phyloP scores from a whole-genome alignment of 2,113 vertebrate genomes.

The Hassar affinis region DNA sequence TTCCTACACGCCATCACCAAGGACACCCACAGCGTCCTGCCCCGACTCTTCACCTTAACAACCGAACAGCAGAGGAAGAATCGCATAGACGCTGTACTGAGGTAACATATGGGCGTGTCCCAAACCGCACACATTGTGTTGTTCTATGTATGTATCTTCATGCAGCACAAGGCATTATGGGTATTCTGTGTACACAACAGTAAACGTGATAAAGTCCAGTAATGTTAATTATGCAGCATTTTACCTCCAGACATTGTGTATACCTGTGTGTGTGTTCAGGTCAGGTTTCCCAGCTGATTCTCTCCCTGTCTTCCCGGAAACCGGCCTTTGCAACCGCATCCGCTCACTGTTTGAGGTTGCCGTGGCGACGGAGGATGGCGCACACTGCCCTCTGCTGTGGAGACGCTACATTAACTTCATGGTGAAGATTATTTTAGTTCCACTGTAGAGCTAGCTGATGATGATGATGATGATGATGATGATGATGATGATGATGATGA shows the following conservation, averaged over 20 bases:
- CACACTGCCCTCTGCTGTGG: slow-evolving; percentile 89
- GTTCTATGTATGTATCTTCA: too few relatives aligned
- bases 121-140: background rate
- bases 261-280: slow-evolving; percentile 62
- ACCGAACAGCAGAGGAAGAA: slow-evolving; percentile 87
- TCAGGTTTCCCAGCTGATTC: slow-evolving; percentile 69
- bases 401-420: slow-evolving; percentile 89
- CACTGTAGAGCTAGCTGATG: background rate
- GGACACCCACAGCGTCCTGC: slow-evolving; percentile 73
- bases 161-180: background rate
- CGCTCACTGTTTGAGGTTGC: slow-evolving; percentile 83
- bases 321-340: slow-evolving; percentile 87
- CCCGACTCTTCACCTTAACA: slow-evolving; percentile 86
- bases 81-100: slow-evolving; percentile 80
- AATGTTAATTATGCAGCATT: background rate
- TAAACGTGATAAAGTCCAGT: background rate
- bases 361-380: slow-evolving; percentile 73
- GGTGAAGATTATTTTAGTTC: slow-evolving; percentile 69
- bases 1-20: slow-evolving; percentile 81
- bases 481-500: background rate
- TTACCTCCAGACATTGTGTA: background rate
- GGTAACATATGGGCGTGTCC: slow-evolving; percentile 68
- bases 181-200: background rate
- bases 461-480: background rate
- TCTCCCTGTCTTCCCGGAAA: slow-evolving; percentile 82